phyloP scores from a whole-genome alignment of 2,797 vertebrate species.

The Phrynocephalus vlangalii region DNA sequence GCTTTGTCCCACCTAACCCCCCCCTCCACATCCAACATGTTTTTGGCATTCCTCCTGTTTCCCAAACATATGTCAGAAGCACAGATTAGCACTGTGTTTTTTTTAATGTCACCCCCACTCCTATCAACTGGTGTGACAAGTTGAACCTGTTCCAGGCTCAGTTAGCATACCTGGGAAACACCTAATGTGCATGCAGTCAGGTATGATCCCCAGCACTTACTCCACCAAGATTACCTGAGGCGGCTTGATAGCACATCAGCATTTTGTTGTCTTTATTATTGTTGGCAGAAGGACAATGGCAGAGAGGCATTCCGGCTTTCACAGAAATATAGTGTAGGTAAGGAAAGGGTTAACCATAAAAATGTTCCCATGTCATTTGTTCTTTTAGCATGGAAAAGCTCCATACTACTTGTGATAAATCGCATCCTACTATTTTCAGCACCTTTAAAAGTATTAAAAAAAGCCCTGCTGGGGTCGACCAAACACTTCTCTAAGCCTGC shows the following conservation, averaged over 20 bases:
- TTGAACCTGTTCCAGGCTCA: neutral
- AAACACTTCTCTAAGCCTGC: neutral
- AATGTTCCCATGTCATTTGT: neutral
- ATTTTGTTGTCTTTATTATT: conserved; percentile 3
- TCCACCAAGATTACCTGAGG: neutral
- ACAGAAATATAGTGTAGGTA: neutral
- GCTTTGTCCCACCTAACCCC: neutral
- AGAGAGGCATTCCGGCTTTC: neutral
- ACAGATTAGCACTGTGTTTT: neutral
- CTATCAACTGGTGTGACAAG: neutral
- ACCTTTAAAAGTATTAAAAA: neutral
- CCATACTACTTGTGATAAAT: neutral
- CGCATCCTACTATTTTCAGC: neutral
- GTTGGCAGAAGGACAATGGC: neutral
- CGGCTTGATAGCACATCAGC: neutral
- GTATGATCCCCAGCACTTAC: neutral
- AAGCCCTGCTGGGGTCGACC: no score
- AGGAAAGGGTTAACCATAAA: neutral
- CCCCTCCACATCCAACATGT: neutral
- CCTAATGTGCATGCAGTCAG: neutral
- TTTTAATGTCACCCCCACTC: neutral
- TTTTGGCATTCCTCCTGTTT: conserved; percentile 5
- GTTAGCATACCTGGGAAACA: neutral
- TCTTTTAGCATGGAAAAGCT: neutral
- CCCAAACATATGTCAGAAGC: conserved; percentile 2